A percentile compares a stretch with the other conserved stretches of the same genome.
These are phyloP conservation scores for Nilaparvata lugens DNA, from an alignment of 1,140 invertebrate species.

Conservation along the genomic window DNA sequence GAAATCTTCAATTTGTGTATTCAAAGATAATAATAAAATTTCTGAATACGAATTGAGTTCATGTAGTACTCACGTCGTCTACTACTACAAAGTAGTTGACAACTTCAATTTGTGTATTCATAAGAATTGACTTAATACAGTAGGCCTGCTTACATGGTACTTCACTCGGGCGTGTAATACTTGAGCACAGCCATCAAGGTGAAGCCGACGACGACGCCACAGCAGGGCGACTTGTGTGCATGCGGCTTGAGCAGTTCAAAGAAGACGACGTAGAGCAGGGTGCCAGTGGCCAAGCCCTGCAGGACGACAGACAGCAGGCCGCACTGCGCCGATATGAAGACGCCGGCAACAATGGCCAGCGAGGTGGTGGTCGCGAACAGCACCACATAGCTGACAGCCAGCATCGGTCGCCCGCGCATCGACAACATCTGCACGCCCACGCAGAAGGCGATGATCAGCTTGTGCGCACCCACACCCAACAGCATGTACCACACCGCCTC, in stretches of 20 bases:
- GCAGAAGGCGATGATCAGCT: slow-evolving; percentile 46
- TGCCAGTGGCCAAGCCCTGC: slow-evolving; percentile 38
- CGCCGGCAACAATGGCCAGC: slow-evolving; percentile 48
- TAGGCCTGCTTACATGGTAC: too few species aligned
- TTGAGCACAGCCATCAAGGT: background rate
- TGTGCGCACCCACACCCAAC: slow-evolving; percentile 50
- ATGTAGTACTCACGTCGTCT: too few species aligned
- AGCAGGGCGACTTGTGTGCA: background rate
- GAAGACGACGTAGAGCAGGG: slow-evolving; percentile 40
- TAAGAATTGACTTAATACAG: too few species aligned
- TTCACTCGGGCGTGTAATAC: background rate
- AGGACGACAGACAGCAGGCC: slow-evolving; percentile 23
- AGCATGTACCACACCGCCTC: slow-evolving; percentile 50
- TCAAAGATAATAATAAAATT: too few species aligned
- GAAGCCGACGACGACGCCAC: background rate
- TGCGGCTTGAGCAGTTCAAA: slow-evolving; percentile 33
- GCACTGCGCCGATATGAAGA: slow-evolving; percentile 31
- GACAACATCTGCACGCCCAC: slow-evolving; percentile 37
- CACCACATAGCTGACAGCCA: slow-evolving; percentile 37
- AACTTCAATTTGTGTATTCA: too few species aligned
- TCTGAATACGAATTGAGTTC: too few species aligned
- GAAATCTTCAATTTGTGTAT: too few species aligned
- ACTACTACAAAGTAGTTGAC: too few species aligned
- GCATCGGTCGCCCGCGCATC: background rate
- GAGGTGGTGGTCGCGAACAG: slow-evolving; percentile 43